Evolutionary conservation across 2,797 vertebrate genomes (phyloP), one percentile per base, ranked within the genome.

Genomic region (Corythornis leucogaster): DNA sequence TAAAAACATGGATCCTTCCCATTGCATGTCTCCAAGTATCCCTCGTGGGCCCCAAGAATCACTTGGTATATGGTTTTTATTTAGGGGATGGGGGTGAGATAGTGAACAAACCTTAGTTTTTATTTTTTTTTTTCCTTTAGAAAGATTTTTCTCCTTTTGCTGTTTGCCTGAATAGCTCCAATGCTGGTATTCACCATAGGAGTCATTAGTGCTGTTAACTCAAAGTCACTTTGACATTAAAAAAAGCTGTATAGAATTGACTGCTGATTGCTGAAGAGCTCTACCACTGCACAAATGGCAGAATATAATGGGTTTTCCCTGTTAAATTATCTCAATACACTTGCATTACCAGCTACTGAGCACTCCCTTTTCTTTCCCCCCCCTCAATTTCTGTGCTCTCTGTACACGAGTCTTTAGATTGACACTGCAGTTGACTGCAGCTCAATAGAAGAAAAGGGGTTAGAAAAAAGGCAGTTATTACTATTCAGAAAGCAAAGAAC

Each of bases 171-270:
- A 89, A 87, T 76, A 87, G 71, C 26, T 25, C 24, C 14, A 53
- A 73, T 7, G 26, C 70, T 81, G 75, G 33, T 40, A 31, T 54
- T 84, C 87, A 70, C 67, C 71, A 5, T 8, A 11, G 80, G 71
- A 84, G 20, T 79, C 71, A 38, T 85, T 79, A 85, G 80, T 22
- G 67, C 86, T 70, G 76, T 61, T 78, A 81, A 73, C 82, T 87
- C 83, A 67, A 40, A 94, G 81, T 66, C 67, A 31, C 63, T 90
- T n/a, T 46, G 71, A 68, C 67, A 22, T 75, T 46, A 81, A 55
- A 70, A 70, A 81, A 79, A 63, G 67, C 3, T 0, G 22, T 12
- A 40, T 26, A 67, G 80, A 75, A 90, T 79, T 46, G 86, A 25
- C 71, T 81, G 80, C 33, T 85, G 76, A 67, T 85, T 81, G 71